These are phyloP conservation scores for Reticulitermes lucifugus DNA, from an alignment of 2,888 invertebrate genomes.

Conservation along the genomic window DNA sequence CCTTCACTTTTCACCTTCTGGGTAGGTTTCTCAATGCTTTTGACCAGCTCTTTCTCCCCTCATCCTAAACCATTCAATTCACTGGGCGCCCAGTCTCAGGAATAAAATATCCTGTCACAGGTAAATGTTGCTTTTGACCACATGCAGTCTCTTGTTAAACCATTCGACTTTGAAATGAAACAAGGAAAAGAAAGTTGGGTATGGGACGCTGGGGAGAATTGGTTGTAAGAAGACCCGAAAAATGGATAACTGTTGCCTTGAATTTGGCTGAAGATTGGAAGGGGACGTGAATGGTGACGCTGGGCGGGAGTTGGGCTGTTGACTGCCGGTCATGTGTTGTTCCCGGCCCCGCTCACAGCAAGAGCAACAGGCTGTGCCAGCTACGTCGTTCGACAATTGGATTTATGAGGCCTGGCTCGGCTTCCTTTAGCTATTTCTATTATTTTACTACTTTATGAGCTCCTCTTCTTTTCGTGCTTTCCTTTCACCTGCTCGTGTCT, in stretches of 20 bases:
- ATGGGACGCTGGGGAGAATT: not conserved
- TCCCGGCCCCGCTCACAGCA: not conserved
- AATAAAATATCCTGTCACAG: constrained; percentile 47
- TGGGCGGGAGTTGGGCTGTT: constrained; percentile 14
- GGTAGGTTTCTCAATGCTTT: constrained; percentile 25
- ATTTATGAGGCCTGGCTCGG: constrained; percentile 15
- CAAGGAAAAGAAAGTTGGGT: constrained; percentile 6
- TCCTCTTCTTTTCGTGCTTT: not conserved
- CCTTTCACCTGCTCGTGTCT: not conserved
- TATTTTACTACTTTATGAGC: constrained; percentile 2
- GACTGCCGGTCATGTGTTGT: not conserved
- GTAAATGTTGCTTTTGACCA: constrained; percentile 42
- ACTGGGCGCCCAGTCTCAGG: not conserved
- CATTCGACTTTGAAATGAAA: constrained; percentile 46
- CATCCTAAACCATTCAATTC: not conserved
- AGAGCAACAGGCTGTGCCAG: not conserved
- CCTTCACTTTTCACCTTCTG: constrained; percentile 17
- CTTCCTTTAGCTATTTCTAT: not conserved
- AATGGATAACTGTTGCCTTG: constrained; percentile 1
- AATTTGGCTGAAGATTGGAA: not conserved
- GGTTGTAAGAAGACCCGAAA: not conserved
- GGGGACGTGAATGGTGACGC: not conserved
- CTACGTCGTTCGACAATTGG: not conserved
- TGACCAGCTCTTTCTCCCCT: not conserved
- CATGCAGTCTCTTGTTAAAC: constrained; percentile 43